phyloP scores from a whole-genome alignment of 30 jellyfish, hydroid and myxozoan genomes.

The Morbakka virulenta region DNA sequence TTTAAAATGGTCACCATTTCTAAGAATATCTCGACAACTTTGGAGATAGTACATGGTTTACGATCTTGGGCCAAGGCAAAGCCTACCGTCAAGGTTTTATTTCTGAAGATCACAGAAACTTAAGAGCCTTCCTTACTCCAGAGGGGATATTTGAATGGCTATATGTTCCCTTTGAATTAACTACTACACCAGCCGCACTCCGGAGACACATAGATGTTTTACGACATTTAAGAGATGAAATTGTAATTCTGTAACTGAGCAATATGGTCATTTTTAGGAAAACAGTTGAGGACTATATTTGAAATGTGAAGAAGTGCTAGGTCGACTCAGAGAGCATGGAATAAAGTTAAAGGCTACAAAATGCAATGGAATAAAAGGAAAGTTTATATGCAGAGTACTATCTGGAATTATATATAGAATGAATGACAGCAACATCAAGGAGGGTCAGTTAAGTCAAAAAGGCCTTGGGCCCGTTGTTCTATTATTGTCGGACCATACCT shows the following conservation, averaged over 20 bases:
- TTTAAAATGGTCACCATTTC: constrained; percentile 11
- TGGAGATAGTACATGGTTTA: constrained; percentile 25
- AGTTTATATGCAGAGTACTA: no score
- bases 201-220: constrained; percentile 26
- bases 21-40: constrained; percentile 11
- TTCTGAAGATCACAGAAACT: constrained; percentile 6
- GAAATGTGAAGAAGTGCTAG: no score
- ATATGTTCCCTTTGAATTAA: constrained; percentile 36
- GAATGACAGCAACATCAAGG: no score
- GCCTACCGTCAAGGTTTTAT: constrained; percentile 39
- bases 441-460: no score
- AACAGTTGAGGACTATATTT: not conserved
- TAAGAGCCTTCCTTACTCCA: constrained; percentile 37
- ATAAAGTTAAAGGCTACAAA: no score
- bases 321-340: no score
- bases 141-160: constrained; percentile 39
- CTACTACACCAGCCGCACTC: constrained; percentile 43
- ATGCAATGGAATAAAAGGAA: no score
- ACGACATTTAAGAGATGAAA: constrained; percentile 2
- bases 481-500: no score
- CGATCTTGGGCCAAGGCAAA: constrained; percentile 11
- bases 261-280: not conserved
- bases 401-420: no score
- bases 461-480: no score
- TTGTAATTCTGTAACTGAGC: constrained; percentile 19